These are phyloP conservation scores for Reinhardtius hippoglossoides DNA, from an alignment of 2,113 vertebrate genomes.

Conservation along the genomic window DNA sequence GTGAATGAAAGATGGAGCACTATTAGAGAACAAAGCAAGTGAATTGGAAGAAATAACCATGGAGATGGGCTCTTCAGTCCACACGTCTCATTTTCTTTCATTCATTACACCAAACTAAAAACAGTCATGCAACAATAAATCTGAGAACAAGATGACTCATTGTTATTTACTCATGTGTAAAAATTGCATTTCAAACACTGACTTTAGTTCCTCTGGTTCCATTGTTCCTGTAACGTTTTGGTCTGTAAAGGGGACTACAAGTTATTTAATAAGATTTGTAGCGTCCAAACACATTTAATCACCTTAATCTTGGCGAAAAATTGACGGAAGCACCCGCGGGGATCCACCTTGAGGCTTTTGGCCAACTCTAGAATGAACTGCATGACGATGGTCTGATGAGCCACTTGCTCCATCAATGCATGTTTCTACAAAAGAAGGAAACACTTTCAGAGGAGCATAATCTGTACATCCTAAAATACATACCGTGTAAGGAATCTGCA, in stretches of 20 bases:
- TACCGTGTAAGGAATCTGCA: not conserved
- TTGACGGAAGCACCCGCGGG: conserved; percentile 92
- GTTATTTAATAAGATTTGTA: not conserved
- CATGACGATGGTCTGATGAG: conserved; percentile 98
- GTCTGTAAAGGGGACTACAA: not conserved
- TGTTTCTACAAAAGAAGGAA: conserved; percentile 85
- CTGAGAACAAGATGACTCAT: too few relatives aligned
- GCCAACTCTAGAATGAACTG: conserved; percentile 96
- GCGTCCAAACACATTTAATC: not conserved
- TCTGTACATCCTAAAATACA: not conserved
- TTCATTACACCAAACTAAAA: too few relatives aligned
- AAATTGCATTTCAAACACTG: not conserved
- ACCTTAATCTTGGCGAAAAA: conserved; percentile 96
- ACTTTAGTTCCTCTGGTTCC: not conserved
- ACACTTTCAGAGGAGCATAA: not conserved
- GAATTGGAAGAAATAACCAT: not conserved
- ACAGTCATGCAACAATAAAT: too few relatives aligned
- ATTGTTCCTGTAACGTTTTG: not conserved
- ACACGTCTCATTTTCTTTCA: not conserved
- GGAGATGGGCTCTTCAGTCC: not conserved
- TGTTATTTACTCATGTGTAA: not conserved
- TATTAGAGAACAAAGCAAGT: not conserved
- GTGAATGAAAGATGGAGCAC: not conserved
- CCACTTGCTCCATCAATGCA: conserved; percentile 94
- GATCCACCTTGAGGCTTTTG: conserved; percentile 94